Evolutionary conservation across 2,888 invertebrate genomes (phyloP).

Genomic region (Meiosimyza platycephala): DNA sequence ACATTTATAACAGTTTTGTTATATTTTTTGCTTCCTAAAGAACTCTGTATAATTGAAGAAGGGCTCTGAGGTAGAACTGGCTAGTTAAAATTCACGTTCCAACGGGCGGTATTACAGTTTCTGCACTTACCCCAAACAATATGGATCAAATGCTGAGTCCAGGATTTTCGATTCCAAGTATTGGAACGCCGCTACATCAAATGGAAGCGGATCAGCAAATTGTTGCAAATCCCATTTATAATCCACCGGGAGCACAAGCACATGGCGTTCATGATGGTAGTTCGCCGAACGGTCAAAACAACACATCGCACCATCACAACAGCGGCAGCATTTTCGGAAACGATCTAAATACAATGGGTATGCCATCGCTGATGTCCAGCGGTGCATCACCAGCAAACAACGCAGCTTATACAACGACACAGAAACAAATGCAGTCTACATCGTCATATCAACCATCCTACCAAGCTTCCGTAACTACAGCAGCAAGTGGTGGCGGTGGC

Average conservation of each 20-base stretch:
- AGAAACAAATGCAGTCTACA: conserved; percentile 74
- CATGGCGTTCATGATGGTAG: conserved; percentile 37
- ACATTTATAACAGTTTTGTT: no score
- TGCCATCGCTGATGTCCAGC: conserved; percentile 71
- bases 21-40: no score
- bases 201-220: conserved; percentile 93
- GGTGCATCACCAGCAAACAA: conserved; percentile 39
- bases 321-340: conserved; percentile 46
- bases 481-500: conserved; percentile 32
- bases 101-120: no score
- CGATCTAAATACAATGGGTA: conserved; percentile 68
- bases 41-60: no score
- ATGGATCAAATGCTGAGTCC: conserved; percentile 96
- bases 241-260: conserved; percentile 73
- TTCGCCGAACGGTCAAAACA: conserved; percentile 45
- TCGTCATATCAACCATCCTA: conserved; percentile 79
- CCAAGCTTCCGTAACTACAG: conserved; percentile 48
- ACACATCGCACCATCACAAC: conserved; percentile 26
- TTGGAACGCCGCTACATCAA: conserved; percentile 90
- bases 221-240: conserved; percentile 83
- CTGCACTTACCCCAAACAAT: conserved; percentile 48
- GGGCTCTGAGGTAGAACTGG: no score
- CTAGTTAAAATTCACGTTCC: no score
- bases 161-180: conserved; percentile 88
- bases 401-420: conserved; percentile 68